Percentiles rank a stretch among this genome's conserved stretches.
phyloP scores from a whole-genome alignment of 2,113 vertebrate species.

The Silurus glanis region DNA sequence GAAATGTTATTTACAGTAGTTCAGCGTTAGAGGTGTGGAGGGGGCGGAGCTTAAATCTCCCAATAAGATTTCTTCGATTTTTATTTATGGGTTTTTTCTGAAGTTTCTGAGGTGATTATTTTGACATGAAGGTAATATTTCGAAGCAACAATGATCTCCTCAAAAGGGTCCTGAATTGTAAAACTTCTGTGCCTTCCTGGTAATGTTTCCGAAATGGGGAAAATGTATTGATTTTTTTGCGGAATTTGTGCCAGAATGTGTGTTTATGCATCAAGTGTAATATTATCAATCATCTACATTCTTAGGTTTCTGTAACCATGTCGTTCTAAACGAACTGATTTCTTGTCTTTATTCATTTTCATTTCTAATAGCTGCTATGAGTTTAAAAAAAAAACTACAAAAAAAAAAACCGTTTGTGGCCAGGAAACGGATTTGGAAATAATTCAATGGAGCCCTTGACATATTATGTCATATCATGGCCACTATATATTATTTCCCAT shows the following conservation, averaged over 20 bases:
- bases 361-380: background rate
- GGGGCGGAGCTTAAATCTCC: background rate
- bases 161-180: background rate
- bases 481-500: background rate
- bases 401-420: background rate
- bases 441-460: background rate
- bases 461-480: background rate
- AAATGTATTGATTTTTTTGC: background rate
- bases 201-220: background rate
- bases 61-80: background rate
- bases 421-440: background rate
- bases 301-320: background rate
- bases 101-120: background rate
- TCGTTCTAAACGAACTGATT: background rate
- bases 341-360: background rate
- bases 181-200: background rate
- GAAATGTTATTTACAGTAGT: background rate
- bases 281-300: background rate
- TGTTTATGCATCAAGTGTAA: background rate
- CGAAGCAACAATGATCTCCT: background rate
- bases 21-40: background rate
- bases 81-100: background rate
- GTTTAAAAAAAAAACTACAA: background rate
- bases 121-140: background rate
- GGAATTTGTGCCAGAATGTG: background rate